Evolutionary conservation across 2,888 invertebrate species (phyloP).

Genomic region (Blera fallax): DNA sequence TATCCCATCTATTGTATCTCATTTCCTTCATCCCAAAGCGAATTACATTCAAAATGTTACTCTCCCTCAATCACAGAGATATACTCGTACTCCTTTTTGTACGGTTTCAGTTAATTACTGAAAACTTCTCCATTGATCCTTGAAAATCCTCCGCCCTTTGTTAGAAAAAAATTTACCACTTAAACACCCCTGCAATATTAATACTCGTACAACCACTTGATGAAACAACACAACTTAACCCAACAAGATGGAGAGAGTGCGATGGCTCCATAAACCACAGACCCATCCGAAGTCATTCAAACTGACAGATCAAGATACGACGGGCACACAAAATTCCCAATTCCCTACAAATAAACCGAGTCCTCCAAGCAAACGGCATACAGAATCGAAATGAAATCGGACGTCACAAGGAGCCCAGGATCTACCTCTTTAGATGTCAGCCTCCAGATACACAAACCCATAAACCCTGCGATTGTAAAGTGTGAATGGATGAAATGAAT

Average conservation of each 20-base stretch:
- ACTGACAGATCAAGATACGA: conserved; percentile 56
- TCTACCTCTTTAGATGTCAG: conserved; percentile 14
- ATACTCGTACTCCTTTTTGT: conserved; percentile 23
- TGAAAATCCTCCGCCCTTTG: background rate
- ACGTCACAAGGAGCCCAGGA: background rate
- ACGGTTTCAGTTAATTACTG: conserved; percentile 38
- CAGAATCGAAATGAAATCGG: conserved; percentile 5
- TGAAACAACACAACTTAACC: background rate
- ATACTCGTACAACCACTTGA: conserved; percentile 33
- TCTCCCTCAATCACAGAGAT: background rate
- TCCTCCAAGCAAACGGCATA: background rate
- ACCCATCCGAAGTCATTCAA: conserved; percentile 47
- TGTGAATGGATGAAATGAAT: conserved; percentile 20
- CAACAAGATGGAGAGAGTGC: background rate
- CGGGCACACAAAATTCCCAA: background rate
- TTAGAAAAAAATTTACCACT: conserved; percentile 21
- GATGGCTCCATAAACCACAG: conserved; percentile 24
- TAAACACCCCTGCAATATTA: conserved; percentile 39
- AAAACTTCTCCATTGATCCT: conserved; percentile 26
- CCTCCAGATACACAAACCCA: conserved; percentile 4
- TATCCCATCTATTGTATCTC: conserved; percentile 10
- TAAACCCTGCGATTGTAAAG: conserved; percentile 2
- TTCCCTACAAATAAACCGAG: background rate
- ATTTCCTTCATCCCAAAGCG: background rate
- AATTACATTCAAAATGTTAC: conserved; percentile 10